Conservation (phyloP, 2,113 vertebrate species). For the human region GRCh38 chr17:45394001-45394500, state of each 20-base stretch:
- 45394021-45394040: neutral
- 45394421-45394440: neutral
- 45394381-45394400: neutral
- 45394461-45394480: rapidly evolving
- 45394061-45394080: neutral
- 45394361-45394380: neutral
- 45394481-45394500: neutral
- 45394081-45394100: neutral
- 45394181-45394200: neutral
- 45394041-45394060: rapidly evolving
- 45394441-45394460: neutral
- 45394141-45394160: neutral
- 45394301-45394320: no score
- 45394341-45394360: neutral
- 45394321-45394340: neutral
- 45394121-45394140: constrained; percentile 61
- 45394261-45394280: neutral
- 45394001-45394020: neutral
- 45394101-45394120: neutral
- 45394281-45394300: neutral
- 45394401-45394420: neutral
- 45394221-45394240: neutral
- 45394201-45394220: constrained; percentile 61
- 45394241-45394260: neutral
- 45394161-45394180: neutral